These are phyloP conservation scores for Drosophila ambigua DNA, from an alignment of 1,140 invertebrate genomes.

Conservation along the genomic window DNA sequence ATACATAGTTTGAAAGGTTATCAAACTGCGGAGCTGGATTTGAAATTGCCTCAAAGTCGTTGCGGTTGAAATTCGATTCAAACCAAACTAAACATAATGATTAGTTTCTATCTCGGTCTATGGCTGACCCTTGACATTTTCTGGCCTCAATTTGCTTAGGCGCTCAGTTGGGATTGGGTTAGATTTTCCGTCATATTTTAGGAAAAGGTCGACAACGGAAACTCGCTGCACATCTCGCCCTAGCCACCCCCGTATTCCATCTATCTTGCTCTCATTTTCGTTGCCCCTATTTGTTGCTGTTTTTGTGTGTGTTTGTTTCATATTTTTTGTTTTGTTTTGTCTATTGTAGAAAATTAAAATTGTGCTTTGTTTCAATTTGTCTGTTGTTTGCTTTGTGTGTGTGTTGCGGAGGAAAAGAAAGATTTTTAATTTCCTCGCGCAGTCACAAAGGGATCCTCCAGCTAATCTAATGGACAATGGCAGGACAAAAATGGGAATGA, in stretches of 20 bases:
- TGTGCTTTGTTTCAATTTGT: slow-evolving; percentile 68
- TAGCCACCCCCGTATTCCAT: no score
- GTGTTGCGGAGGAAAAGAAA: slow-evolving; percentile 25
- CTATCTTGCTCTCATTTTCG: slow-evolving; percentile 7
- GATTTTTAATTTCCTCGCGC: slow-evolving; percentile 68
- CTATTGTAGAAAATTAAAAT: slow-evolving; percentile 68
- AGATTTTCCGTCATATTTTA: background rate
- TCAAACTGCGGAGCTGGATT: no score
- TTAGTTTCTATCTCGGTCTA: background rate
- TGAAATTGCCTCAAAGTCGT: no score
- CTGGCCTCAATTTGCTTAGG: slow-evolving; percentile 6
- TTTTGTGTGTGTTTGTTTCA: slow-evolving; percentile 18
- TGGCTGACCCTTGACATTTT: slow-evolving; percentile 41
- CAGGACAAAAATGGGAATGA: slow-evolving; percentile 17
- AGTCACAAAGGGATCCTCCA: slow-evolving; percentile 37
- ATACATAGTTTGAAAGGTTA: no score
- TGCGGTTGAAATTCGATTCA: no score
- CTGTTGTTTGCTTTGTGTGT: slow-evolving; percentile 45
- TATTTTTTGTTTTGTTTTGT: slow-evolving; percentile 20
- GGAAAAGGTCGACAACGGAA: slow-evolving; percentile 14
- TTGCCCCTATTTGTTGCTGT: slow-evolving; percentile 1
- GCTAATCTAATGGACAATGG: slow-evolving; percentile 48
- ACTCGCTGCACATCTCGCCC: background rate
- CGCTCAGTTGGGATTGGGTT: background rate
- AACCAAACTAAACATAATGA: no score